Conservation (phyloP, 2,888 invertebrate genomes). For the Arrhopalites spinosus region DNA sequence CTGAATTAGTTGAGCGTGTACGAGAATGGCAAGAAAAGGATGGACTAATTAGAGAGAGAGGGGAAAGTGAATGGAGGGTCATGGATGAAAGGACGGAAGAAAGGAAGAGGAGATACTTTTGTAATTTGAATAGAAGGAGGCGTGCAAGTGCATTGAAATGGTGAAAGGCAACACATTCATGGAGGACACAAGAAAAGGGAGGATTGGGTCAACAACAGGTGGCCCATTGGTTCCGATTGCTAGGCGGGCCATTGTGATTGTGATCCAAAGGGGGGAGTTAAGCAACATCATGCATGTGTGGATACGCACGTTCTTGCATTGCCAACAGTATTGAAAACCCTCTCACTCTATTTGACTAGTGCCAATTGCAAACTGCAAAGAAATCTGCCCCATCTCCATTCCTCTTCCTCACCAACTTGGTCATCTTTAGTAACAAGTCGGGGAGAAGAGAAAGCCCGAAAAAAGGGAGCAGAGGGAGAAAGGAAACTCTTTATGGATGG, state of each 20-base stretch:
- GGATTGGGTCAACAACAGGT: slow-evolving; percentile 22
- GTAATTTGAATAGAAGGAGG: not conserved
- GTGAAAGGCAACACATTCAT: no score
- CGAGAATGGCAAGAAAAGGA: not conserved
- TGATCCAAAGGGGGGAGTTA: not conserved
- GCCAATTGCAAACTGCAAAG: no score
- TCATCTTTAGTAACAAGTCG: not conserved
- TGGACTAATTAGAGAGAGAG: not conserved
- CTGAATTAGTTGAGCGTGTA: no score
- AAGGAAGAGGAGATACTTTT: no score
- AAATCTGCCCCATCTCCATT: not conserved
- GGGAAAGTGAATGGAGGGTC: not conserved
- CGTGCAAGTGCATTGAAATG: not conserved
- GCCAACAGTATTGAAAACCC: no score
- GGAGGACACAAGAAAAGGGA: not conserved
- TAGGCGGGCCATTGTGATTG: not conserved
- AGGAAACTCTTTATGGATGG: not conserved
- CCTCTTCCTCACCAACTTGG: not conserved
- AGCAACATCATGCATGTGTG: no score
- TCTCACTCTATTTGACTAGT: no score
- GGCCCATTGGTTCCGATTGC: slow-evolving; percentile 23
- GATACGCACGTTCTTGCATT: no score
- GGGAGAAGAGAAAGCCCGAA: not conserved
- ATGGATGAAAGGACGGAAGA: not conserved
- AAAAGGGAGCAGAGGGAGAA: not conserved